Evolutionary conservation across 2,888 invertebrate species (phyloP).

Genomic region (Dynastes hyllus): DNA sequence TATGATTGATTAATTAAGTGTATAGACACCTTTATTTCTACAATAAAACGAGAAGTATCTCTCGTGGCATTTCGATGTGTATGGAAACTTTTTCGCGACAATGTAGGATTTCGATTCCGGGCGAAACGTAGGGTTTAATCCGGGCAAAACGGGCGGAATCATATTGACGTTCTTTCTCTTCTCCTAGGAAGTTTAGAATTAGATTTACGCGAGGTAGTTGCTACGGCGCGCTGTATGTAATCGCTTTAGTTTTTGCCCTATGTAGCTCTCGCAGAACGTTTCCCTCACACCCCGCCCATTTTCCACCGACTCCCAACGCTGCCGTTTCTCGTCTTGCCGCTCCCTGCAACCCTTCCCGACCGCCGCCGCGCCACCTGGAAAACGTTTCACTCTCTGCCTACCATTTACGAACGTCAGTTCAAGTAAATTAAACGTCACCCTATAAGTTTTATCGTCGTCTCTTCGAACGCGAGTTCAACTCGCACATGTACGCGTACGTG

Average conservation of each 20-base stretch:
- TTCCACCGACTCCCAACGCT: not conserved
- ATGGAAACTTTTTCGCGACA: no score
- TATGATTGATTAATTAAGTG: no score
- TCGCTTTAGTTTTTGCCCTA: conserved; percentile 32
- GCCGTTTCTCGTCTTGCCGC: not conserved
- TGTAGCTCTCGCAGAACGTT: not conserved
- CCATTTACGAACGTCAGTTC: conserved; percentile 31
- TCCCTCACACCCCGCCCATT: not conserved
- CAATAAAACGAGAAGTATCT: no score
- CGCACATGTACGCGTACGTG: not conserved
- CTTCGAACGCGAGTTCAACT: not conserved
- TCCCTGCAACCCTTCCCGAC: not conserved
- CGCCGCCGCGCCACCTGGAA: conserved; percentile 4
- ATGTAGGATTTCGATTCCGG: not conserved
- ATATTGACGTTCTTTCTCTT: conserved; percentile 8
- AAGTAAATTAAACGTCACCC: conserved; percentile 37
- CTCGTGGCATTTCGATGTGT: no score
- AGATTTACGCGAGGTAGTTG: conserved; percentile 20
- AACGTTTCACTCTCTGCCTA: conserved; percentile 7
- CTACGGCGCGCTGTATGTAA: conserved; percentile 5
- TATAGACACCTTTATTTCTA: no score
- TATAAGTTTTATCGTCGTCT: conserved; percentile 33
- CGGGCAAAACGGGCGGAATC: conserved; percentile 11
- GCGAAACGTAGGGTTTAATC: conserved; percentile 15
- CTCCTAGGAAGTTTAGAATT: conserved; percentile 21